These are phyloP conservation scores for Xiphophorus couchianus DNA, from an alignment of 2,113 vertebrate genomes.

Conservation along the genomic window DNA sequence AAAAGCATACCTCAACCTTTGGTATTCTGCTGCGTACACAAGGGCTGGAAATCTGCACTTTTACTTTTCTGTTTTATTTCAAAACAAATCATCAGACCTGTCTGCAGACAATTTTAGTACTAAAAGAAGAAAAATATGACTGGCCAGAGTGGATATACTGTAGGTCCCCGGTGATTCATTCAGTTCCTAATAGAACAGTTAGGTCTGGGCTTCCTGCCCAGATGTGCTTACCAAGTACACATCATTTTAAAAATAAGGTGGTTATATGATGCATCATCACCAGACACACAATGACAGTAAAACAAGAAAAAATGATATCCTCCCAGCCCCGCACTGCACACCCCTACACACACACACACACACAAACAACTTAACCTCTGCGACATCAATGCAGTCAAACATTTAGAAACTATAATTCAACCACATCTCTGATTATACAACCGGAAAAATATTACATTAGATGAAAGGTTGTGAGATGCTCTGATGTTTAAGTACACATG, in stretches of 20 bases:
- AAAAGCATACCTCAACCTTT: neutral
- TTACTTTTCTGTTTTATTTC: constrained; percentile 16
- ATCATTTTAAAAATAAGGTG: constrained; percentile 49
- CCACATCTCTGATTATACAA: neutral
- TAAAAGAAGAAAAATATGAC: constrained; percentile 18
- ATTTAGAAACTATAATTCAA: neutral
- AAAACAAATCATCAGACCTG: constrained; percentile 43
- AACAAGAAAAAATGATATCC: constrained; percentile 3
- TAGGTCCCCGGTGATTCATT: constrained; percentile 33
- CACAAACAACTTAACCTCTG: neutral
- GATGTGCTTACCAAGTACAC: constrained; percentile 49
- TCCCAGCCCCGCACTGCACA: neutral
- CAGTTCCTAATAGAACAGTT: constrained; percentile 44
- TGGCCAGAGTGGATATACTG: constrained; percentile 36
- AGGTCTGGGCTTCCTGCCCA: constrained; percentile 57
- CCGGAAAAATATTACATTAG: neutral
- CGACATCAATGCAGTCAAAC: neutral
- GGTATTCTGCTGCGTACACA: constrained; percentile 31
- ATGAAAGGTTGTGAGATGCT: neutral
- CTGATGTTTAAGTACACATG: neutral
- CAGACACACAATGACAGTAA: constrained; percentile 45
- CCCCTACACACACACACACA: neutral
- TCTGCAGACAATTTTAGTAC: constrained; percentile 42
- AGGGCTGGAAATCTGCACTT: constrained; percentile 35
- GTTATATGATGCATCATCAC: constrained; percentile 36